Percentiles rank a stretch among this genome's conserved stretches.
phyloP scores from a whole-genome alignment of 2,888 invertebrate genomes.

The Lacanobia wlatinum region DNA sequence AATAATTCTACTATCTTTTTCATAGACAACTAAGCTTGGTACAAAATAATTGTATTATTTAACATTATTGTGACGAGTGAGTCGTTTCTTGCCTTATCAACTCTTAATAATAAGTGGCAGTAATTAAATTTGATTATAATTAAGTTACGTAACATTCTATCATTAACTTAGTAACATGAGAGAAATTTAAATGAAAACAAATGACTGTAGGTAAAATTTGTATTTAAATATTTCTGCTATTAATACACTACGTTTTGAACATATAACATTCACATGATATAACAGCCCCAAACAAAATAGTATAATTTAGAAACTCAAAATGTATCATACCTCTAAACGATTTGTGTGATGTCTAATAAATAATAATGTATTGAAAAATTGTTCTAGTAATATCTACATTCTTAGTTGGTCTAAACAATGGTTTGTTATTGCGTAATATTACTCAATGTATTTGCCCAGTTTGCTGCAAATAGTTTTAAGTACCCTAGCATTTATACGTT shows the following conservation, averaged over 20 bases:
- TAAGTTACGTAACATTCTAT: conserved; percentile 34
- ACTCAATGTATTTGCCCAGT: conserved; percentile 73
- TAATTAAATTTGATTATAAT: conserved; percentile 41
- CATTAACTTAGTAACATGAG: conserved; percentile 38
- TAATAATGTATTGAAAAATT: conserved; percentile 60
- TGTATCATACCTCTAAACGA: conserved; percentile 54
- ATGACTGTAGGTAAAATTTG: conserved; percentile 52
- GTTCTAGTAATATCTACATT: conserved; percentile 52
- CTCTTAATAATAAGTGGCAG: conserved; percentile 39
- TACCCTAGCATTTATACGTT: conserved; percentile 84
- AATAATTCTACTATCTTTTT: conserved; percentile 18
- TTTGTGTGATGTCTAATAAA: conserved; percentile 55
- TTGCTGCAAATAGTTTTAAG: conserved; percentile 77
- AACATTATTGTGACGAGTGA: conserved; percentile 50
- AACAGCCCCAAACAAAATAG: conserved; percentile 35
- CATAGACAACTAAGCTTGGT: conserved; percentile 51
- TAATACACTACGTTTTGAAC: conserved; percentile 45
- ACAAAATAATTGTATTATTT: conserved; percentile 53
- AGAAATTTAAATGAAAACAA: conserved; percentile 47
- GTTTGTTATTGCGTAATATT: conserved; percentile 66
- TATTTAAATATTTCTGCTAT: conserved; percentile 49
- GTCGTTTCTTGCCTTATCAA: conserved; percentile 65
- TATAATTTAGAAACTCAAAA: conserved; percentile 42
- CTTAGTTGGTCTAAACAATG: conserved; percentile 57
- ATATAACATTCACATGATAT: conserved; percentile 30